These are phyloP conservation scores for Melitaea cinxia DNA, from an alignment of 1,140 invertebrate species.

Conservation along the genomic window DNA sequence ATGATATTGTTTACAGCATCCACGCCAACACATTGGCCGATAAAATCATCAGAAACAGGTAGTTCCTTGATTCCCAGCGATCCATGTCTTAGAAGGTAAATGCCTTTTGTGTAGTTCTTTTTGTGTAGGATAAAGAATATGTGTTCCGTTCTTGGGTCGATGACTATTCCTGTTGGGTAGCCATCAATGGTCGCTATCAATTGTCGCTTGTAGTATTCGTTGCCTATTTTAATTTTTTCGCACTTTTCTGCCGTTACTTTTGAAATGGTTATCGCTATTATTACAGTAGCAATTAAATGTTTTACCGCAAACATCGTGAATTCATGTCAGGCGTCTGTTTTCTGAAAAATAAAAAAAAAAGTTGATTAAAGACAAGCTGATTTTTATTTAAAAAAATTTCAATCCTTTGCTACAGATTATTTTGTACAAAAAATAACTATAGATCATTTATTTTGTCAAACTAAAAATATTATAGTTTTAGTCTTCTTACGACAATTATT, in stretches of 20 bases:
- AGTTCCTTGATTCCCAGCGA: slow-evolving; percentile 69
- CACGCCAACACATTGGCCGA: slow-evolving; percentile 66
- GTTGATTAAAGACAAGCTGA: no score
- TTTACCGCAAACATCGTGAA: slow-evolving; percentile 44
- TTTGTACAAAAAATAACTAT: not conserved
- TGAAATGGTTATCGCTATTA: slow-evolving; percentile 31
- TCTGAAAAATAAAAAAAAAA: not conserved
- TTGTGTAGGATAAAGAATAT: slow-evolving; percentile 74
- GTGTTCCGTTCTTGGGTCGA: slow-evolving; percentile 66
- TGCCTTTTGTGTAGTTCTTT: slow-evolving; percentile 71
- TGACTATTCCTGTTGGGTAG: slow-evolving; percentile 63
- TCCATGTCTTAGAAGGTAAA: slow-evolving; percentile 65
- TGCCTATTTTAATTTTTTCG: slow-evolving; percentile 64
- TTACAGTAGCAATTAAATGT: slow-evolving; percentile 13
- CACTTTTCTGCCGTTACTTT: slow-evolving; percentile 55
- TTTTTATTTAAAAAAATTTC: not conserved
- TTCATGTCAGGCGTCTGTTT: slow-evolving; percentile 42
- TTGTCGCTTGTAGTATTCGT: slow-evolving; percentile 67
- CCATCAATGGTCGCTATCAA: slow-evolving; percentile 69
- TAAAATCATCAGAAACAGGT: slow-evolving; percentile 60
- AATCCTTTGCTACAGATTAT: not conserved
- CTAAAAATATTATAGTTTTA: no score
- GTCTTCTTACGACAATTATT: no score
- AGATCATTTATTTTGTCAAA: not conserved
- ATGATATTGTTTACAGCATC: slow-evolving; percentile 55